Percentiles rank a stretch among this genome's conserved stretches.
phyloP scores from a whole-genome alignment of 2,888 invertebrate genomes.

The Entomobrya proxima region DNA sequence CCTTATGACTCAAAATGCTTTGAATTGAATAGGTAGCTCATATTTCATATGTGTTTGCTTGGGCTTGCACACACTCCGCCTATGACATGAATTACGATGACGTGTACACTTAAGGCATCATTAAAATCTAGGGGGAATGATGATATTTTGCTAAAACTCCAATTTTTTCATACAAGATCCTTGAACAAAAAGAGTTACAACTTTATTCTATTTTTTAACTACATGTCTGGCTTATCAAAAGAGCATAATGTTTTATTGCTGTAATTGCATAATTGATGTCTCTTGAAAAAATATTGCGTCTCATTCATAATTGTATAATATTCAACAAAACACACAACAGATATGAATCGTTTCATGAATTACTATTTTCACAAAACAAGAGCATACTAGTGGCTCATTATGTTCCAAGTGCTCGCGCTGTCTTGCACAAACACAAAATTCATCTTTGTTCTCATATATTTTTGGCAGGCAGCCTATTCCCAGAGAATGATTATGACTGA shows the following conservation, averaged over 20 bases:
- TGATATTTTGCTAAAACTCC: constrained; percentile 11
- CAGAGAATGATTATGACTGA: background rate
- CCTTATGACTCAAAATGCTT: constrained; percentile 25
- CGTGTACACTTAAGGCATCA: no score
- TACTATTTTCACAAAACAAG: background rate
- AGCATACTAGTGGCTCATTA: background rate
- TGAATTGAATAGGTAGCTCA: background rate
- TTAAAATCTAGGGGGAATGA: constrained; percentile 24
- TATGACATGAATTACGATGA: background rate
- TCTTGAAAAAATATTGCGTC: background rate
- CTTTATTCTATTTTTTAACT: no score
- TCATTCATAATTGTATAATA: background rate
- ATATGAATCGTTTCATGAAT: background rate
- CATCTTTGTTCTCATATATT: constrained; percentile 22
- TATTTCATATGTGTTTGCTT: no score
- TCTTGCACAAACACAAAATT: background rate
- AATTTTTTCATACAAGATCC: constrained; percentile 17
- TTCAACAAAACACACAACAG: background rate
- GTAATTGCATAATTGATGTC: constrained; percentile 36
- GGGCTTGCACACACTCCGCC: background rate
- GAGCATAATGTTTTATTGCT: background rate
- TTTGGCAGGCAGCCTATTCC: background rate
- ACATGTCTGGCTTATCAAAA: background rate
- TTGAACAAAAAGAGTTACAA: constrained; percentile 15
- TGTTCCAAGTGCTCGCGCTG: background rate